phyloP scores from a whole-genome alignment of 2,113 vertebrate species.

The Brachyhypopomus occidentalis region DNA sequence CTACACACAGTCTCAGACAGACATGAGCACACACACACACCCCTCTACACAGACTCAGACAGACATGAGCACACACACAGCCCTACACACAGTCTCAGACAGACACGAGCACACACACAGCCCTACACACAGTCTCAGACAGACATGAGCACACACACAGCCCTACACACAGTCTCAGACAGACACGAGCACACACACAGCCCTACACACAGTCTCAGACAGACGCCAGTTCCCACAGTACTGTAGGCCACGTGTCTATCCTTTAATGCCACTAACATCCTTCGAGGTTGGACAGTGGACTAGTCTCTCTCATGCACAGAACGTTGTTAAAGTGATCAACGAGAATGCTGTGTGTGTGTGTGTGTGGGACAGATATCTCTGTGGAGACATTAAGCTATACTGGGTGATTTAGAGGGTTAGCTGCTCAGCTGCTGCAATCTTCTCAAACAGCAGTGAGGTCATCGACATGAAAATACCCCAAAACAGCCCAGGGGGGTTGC shows the following conservation, averaged over 20 bases:
- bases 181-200: background rate
- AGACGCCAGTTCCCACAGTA: background rate
- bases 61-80: slow-evolving; percentile 35
- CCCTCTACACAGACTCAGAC: too few relatives aligned
- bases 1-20: too few relatives aligned
- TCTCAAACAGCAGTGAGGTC: slow-evolving; percentile 69
- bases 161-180: background rate
- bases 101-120: slow-evolving; percentile 32
- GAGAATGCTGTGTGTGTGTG: slow-evolving; percentile 50
- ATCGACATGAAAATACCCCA: slow-evolving; percentile 48
- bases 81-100: background rate
- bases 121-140: background rate
- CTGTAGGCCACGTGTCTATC: too few relatives aligned
- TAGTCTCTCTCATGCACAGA: background rate
- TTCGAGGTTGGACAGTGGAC: background rate
- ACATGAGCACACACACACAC: too few relatives aligned
- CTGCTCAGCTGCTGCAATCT: slow-evolving; percentile 64
- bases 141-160: background rate
- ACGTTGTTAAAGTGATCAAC: slow-evolving; percentile 71
- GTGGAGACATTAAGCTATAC: slow-evolving; percentile 68
- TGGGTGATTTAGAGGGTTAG: slow-evolving; percentile 65
- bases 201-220: background rate
- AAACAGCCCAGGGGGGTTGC: slow-evolving; percentile 37
- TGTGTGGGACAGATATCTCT: slow-evolving; percentile 56
- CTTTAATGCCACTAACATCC: background rate